Evolutionary conservation across 2,113 vertebrate species (phyloP), one percentile per base, ranked within the genome.

Genomic region (Podocnemis expansa): DNA sequence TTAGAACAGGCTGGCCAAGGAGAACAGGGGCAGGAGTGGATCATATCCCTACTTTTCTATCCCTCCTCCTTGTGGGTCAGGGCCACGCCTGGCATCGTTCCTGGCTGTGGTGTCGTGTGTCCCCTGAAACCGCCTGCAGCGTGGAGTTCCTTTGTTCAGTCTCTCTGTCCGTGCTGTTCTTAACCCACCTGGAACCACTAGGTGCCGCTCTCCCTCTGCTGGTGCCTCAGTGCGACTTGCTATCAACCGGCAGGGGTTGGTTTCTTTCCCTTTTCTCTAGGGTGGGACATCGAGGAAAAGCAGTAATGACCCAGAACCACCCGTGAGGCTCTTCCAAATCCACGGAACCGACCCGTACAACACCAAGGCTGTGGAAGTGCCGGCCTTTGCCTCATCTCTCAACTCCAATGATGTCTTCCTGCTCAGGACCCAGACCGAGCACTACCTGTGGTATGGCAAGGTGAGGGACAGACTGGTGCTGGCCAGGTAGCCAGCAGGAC

Each of bases 361-460:
- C 95, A 99, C 98, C 45, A 99, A 98, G 97, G 97, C 97, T 0
- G 93, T 98, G 55, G 97, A 98, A 24, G 96, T 98, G 56, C 93
- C 96, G 5, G 94, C 97, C 73, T 93, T 98, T 10, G 96, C 98
- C 4, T 87, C 98, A 6, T 99, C 98, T 13, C 98, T 99, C 17
- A 99, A 99, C 97, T 99, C 99, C 89, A 99, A 98, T 2, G 99
- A 99, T 5, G 99, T 99, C 87, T 99, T 99, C 86, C 91, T 99
- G 89, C 98, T 99, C 1, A 97, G 91, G 84, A 98, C 98, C 90
- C 98, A 99, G 94, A 45, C 86, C 6, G 97, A 91, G 38, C 94
- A 98, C 80, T 98, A 98, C 90, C 96, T 99, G 92, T 99, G 99
- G 99, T 99, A 98, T 31, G 99, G 99, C 90, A 99, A 99, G 98